Evolutionary conservation across 2,888 invertebrate genomes (phyloP).

Genomic region (Limnephilus marmoratus): DNA sequence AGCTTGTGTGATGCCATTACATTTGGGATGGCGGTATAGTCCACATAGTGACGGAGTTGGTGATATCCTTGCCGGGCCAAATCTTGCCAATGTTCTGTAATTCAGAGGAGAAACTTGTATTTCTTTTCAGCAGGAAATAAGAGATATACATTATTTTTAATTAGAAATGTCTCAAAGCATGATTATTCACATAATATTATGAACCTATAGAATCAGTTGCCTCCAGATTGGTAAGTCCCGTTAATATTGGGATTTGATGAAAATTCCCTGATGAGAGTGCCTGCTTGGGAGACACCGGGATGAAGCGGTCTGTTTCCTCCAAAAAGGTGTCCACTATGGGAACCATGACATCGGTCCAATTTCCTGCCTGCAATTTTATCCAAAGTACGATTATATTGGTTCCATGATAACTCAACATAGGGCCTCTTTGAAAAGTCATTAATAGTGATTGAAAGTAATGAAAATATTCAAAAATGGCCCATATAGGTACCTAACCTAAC

Average conservation of each 20-base stretch:
- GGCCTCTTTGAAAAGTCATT: no score
- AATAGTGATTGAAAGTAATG: no score
- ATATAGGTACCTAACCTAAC: no score
- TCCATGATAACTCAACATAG: no score
- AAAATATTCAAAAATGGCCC: no score
- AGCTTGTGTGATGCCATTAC: slow-evolving; percentile 73
- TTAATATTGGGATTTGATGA: slow-evolving; percentile 80
- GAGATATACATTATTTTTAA: no score
- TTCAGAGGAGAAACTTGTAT: background rate
- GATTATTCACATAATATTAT: background rate
- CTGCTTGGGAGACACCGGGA: slow-evolving; percentile 77
- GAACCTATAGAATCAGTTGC: slow-evolving; percentile 78
- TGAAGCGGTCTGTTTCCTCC: slow-evolving; percentile 79
- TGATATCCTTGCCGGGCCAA: slow-evolving; percentile 77
- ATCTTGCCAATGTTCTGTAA: slow-evolving; percentile 78
- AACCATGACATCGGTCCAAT: slow-evolving; percentile 78
- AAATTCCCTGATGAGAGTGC: slow-evolving; percentile 77
- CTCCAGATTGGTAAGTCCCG: slow-evolving; percentile 84
- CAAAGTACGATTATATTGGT: slow-evolving; percentile 16
- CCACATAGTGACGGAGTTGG: slow-evolving; percentile 78
- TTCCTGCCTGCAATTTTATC: slow-evolving; percentile 75
- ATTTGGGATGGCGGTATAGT: slow-evolving; percentile 78
- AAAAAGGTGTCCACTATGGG: slow-evolving; percentile 82
- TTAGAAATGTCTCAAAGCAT: no score
- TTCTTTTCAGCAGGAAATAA: background rate